Conservation (phyloP, 2,113 vertebrate genomes). For the Mormyrus lacerda region DNA sequence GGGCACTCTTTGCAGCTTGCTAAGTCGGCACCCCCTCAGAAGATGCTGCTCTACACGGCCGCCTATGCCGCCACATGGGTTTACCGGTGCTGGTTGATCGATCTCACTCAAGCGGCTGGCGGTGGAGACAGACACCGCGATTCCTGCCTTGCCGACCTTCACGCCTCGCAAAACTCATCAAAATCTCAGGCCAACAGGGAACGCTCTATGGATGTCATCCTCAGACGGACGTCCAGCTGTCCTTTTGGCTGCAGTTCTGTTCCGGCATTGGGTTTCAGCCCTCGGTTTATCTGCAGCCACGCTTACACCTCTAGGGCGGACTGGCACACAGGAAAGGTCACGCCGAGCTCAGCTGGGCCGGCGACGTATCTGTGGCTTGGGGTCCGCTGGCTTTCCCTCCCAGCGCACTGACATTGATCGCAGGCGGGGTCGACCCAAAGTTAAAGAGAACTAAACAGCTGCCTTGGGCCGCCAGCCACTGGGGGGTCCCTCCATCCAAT, state of each 20-base stretch:
- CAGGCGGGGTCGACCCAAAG: neutral
- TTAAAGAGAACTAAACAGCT: neutral
- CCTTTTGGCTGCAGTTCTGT: slow-evolving; percentile 13
- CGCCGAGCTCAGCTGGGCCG: neutral
- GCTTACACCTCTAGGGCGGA: neutral
- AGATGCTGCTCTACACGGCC: neutral
- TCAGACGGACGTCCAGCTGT: slow-evolving; percentile 45
- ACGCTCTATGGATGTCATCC: slow-evolving; percentile 34
- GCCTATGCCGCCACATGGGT: no score
- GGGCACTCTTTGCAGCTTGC: no score
- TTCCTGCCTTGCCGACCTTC: neutral
- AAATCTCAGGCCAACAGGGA: slow-evolving; percentile 46
- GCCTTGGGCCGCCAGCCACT: neutral
- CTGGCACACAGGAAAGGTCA: neutral
- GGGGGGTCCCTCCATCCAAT: neutral
- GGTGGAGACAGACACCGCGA: neutral
- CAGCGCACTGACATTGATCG: neutral
- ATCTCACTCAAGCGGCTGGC: neutral
- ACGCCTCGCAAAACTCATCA: neutral
- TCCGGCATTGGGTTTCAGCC: neutral
- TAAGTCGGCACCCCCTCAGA: neutral
- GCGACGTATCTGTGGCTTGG: neutral
- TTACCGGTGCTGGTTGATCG: neutral
- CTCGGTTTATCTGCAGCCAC: neutral
- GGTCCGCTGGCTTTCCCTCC: neutral